Conservation (phyloP, 2,888 invertebrate genomes). For the Horisme vitalbata region DNA sequence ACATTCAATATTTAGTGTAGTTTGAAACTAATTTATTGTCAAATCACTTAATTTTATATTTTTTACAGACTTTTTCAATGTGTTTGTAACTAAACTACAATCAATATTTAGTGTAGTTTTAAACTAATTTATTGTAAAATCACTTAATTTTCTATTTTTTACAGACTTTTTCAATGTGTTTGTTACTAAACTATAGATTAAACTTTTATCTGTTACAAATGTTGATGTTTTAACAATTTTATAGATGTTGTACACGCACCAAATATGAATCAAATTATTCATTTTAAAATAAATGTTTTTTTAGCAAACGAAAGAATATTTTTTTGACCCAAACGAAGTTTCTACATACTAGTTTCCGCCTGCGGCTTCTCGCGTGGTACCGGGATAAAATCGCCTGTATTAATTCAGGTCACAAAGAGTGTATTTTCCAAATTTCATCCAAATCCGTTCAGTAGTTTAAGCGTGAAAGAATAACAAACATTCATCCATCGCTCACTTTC, state of each 20-base stretch:
- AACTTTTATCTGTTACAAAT: conserved; percentile 16
- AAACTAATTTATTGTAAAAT: neutral
- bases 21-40: too few species aligned
- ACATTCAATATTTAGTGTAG: too few species aligned
- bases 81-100: conserved; percentile 29
- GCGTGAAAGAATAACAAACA: too few species aligned
- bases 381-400: too few species aligned
- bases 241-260: conserved; percentile 55
- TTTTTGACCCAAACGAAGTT: conserved; percentile 2
- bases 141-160: neutral
- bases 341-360: too few species aligned
- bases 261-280: conserved; percentile 46
- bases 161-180: conserved; percentile 7
- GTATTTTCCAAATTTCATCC: too few species aligned
- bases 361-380: too few species aligned
- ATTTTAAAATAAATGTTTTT: conserved; percentile 40
- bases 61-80: conserved; percentile 6
- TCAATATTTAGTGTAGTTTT: too few species aligned
- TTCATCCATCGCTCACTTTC: too few species aligned
- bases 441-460: too few species aligned
- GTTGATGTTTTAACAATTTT: conserved; percentile 48
- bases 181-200: conserved; percentile 27
- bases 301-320: conserved; percentile 17
- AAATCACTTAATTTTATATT: neutral
- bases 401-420: too few species aligned